Conservation (phyloP, 2,888 invertebrate species). For the Monoplex corrugatus region DNA sequence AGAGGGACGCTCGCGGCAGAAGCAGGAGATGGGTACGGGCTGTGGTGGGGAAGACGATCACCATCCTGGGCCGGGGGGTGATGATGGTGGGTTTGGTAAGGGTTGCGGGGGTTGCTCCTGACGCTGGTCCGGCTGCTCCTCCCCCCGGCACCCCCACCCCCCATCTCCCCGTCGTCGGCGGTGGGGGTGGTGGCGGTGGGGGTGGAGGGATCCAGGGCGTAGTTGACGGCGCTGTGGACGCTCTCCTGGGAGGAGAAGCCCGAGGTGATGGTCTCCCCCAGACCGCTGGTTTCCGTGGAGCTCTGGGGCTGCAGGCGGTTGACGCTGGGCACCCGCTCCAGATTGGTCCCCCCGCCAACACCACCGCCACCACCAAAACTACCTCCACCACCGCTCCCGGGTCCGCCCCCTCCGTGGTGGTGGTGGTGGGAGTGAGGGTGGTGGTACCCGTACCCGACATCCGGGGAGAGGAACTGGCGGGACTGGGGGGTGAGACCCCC, state of each 20-base stretch:
- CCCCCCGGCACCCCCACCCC: neutral
- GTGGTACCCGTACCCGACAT: slow-evolving; percentile 47
- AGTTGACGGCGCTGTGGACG: slow-evolving; percentile 63
- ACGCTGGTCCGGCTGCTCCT: neutral
- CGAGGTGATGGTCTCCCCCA: slow-evolving; percentile 74
- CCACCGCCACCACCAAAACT: neutral
- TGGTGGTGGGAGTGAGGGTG: slow-evolving; percentile 27
- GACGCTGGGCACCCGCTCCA: slow-evolving; percentile 64
- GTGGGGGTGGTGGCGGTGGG: slow-evolving; percentile 26
- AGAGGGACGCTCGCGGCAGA: neutral
- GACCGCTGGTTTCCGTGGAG: slow-evolving; percentile 76
- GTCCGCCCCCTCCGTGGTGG: slow-evolving; percentile 8
- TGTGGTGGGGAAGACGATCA: neutral
- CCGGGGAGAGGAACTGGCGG: slow-evolving; percentile 61
- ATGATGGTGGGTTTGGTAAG: neutral
- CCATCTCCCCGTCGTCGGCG: neutral
- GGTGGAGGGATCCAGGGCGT: neutral
- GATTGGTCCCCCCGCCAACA: slow-evolving; percentile 19
- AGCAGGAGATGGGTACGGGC: neutral
- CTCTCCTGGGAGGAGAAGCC: slow-evolving; percentile 76
- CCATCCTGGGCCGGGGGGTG: neutral
- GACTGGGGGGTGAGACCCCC: neutral
- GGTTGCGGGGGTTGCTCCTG: neutral
- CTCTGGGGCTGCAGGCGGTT: slow-evolving; percentile 73
- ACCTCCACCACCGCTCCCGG: slow-evolving; percentile 7